Base-by-base conservation (phyloP, 2,888 invertebrate species). In the Pedicia rivosa region DNA sequence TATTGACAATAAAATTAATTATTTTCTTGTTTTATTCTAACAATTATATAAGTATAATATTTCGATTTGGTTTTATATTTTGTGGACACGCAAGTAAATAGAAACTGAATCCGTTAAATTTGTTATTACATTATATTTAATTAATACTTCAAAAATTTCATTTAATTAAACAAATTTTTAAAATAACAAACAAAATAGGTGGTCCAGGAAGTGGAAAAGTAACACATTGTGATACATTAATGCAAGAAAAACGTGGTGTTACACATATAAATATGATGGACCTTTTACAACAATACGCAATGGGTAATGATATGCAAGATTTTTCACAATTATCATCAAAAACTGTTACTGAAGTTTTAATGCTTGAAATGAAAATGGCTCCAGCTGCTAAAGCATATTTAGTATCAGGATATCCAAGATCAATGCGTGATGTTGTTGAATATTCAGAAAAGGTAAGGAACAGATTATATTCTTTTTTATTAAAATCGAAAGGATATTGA, bases 131-230 rank as follows among this genome's bases (percentile, higher is more conserved):
- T n/a, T n/a, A n/a, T n/a, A n/a, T n/a, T n/a, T n/a, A n/a, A n/a
- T n/a, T n/a, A n/a, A n/a, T n/a, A n/a, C n/a, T n/a, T n/a, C n/a
- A n/a, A n/a, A n/a, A n/a, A n/a, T n/a, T n/a, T n/a, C n/a, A n/a
- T n/a, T n/a, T n/a, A n/a, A n/a, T n/a, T n/a, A n/a, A n/a, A n/a
- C n/a, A n/a, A n/a, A n/a, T n/a, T n/a, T n/a, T n/a, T n/a, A n/a
- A n/a, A n/a, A n/a, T n/a, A n/a, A n/a, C n/a, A n/a, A n/a, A n/a
- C 28, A 38, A 50, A 52, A 12, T 53, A 83, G 90, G 94, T 52
- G 94, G 94, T 44, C 94, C 94, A 45, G 94, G 92, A 49, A 90
- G 90, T 63, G 94, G 94, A 31, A 94, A 94, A 78, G 92, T 94
- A 67, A 94, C 94, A 52, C 92, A 94, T 61, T 94, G 94, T 66